Conservation (phyloP, 2,113 vertebrate genomes). For the Leptobrachium ailaonicum region DNA sequence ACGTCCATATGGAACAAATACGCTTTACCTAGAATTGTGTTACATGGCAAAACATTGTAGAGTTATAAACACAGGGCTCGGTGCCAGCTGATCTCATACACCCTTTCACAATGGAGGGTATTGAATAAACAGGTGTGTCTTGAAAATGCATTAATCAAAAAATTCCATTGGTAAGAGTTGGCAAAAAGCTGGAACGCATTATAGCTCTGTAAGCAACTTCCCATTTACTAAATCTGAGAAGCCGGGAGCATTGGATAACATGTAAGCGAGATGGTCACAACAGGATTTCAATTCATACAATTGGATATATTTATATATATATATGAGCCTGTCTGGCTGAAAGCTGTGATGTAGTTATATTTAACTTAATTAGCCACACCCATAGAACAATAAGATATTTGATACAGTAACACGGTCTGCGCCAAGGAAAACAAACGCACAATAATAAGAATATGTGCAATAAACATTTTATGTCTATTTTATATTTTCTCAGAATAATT, state of each 20-base stretch:
- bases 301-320: no score
- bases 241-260: not conserved
- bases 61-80: slow-evolving; percentile 12
- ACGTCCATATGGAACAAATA: not conserved
- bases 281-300: no score
- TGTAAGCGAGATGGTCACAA: no score
- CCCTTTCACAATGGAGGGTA: slow-evolving; percentile 15
- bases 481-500: no score
- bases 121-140: slow-evolving; percentile 43
- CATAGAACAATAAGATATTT: no score
- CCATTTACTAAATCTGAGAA: slow-evolving; percentile 11
- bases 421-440: no score
- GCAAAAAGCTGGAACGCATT: slow-evolving; percentile 1
- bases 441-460: no score
- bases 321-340: no score
- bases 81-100: slow-evolving; percentile 19
- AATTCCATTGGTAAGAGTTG: slow-evolving; percentile 21
- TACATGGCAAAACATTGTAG: not conserved
- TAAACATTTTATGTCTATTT: no score
- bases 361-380: no score
- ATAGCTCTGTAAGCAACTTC: not conserved
- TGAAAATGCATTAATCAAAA: slow-evolving; percentile 12
- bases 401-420: no score
- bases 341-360: no score
- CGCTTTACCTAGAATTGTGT: not conserved